Evolutionary conservation across 2,888 invertebrate species (phyloP), one percentile per base, ranked within the genome.

Genomic region (Epinotia demarniana): DNA sequence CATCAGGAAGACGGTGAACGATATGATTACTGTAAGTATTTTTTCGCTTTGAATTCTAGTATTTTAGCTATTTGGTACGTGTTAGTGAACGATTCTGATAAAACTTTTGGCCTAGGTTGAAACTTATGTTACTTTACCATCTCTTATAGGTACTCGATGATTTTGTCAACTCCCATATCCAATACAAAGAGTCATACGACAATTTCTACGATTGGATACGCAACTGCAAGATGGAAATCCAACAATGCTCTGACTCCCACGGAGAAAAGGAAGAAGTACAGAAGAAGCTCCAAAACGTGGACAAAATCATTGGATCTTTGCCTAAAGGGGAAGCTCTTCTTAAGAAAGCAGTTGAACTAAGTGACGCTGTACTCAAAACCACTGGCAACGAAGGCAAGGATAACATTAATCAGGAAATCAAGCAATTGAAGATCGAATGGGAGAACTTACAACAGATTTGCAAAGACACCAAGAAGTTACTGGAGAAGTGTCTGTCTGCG

Each of bases 161-260:
- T 75, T 97, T 97, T 89, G 98, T 98, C 0, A 96, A 96, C 79
- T 96, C 97, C 67, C 99, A 99, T 85, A 98, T 98, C 81, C 96
- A 96, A 82, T 98, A 97, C 90, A 97, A 97, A 86, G 97, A 97
- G 81, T 96, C 97, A 0, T 96, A 97, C 81, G 97, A 97, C 82
- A 97, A 96, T 82, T 96, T 97, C 75, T 96, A 96, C 74, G 98
- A 99, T 81, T 98, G 98, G 97, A 95, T 99, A 33, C 95, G 97
- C 43, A 96, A 96, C 83, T 95, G 96, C 18, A 96, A 97, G 83
- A 95, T 97, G n/a, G 97, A 97, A 80, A 95, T 98, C 43, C 98
- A 98, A 84, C 96, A 97, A 81, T 97, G 97, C 80, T 96, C 97
- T 3, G 98, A 98, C 87, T 96, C 97, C 0, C 98, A 98, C 85